Percentiles rank a stretch among this genome's conserved stretches.
phyloP scores from a whole-genome alignment of 2,888 invertebrate species.

The Ariolimax columbianus region DNA sequence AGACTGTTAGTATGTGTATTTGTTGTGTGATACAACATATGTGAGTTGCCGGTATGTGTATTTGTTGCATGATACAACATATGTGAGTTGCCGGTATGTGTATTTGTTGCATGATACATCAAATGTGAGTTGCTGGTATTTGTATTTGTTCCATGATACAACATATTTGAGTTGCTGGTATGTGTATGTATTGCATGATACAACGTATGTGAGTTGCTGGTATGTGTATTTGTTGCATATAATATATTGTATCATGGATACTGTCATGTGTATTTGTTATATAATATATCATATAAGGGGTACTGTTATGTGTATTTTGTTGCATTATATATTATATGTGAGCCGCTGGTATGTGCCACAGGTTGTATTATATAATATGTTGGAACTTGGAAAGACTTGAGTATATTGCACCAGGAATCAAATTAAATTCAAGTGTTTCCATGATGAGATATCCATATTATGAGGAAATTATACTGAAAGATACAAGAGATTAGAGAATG shows the following conservation, averaged over 20 bases:
- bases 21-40: too few species aligned
- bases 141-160: background rate
- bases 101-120: background rate
- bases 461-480: background rate
- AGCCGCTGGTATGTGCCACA: background rate
- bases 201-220: background rate
- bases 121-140: background rate
- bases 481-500: background rate
- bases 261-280: background rate
- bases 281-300: too few species aligned
- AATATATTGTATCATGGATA: background rate
- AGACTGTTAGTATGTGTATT: too few species aligned
- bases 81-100: background rate
- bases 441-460: background rate
- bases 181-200: background rate
- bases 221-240: background rate
- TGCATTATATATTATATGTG: background rate
- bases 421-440: too few species aligned
- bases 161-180: background rate
- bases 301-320: background rate
- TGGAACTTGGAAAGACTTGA: too few species aligned
- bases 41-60: too few species aligned
- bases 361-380: too few species aligned
- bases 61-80: too few species aligned
- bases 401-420: too few species aligned